Evolutionary conservation across 2,797 vertebrate genomes (phyloP), one percentile per base, ranked within the genome.

Genomic region (Saxicola maurus): DNA sequence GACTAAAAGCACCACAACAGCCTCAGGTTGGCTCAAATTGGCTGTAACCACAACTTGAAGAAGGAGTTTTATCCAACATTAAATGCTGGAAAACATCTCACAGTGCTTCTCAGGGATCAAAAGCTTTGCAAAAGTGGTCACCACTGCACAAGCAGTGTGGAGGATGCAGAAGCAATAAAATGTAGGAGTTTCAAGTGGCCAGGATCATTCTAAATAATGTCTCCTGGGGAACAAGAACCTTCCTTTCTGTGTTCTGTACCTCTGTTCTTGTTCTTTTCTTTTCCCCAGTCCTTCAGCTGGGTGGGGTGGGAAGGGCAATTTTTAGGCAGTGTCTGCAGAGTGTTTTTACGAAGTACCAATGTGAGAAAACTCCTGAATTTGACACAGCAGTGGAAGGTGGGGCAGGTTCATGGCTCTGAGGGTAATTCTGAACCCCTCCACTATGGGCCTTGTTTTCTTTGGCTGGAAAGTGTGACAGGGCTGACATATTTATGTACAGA

Each of bases 401-500:
- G 83, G 81, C 78, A 81, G 82, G 90, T 92, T 91, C 62, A 11
- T 67, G 89, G 64, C 73, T 95, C 95, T 91, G 91, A 62, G 91
- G 92, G 93, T 92, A 89, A 87, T 77, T 92, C 90, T 87, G 87
- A 79, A 40, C 68, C 96, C 87, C 74, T 92, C 76, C 68, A 71
- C 95, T 64, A 1, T 42, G 68, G 80, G 81, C 69, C 79, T 28
- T 97, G 93, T 95, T 97, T 96, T 94, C 86, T 94, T 97, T 97
- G 96, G 97, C 96, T 85, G 74, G 66, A 65, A 67, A 40, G 16
- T 59, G 65, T 89, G 96, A 94, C 90, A 92, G 76, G 93, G 88
- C 93, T 96, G 96, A 96, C 96, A 96, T 96, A 96, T 97, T 96
- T 96, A 97, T 96, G 95, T 83, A 93, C 91, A 92, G 91, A 96